Conservation (phyloP, 1,140 invertebrate genomes). For the Oscheius sp. region DNA sequence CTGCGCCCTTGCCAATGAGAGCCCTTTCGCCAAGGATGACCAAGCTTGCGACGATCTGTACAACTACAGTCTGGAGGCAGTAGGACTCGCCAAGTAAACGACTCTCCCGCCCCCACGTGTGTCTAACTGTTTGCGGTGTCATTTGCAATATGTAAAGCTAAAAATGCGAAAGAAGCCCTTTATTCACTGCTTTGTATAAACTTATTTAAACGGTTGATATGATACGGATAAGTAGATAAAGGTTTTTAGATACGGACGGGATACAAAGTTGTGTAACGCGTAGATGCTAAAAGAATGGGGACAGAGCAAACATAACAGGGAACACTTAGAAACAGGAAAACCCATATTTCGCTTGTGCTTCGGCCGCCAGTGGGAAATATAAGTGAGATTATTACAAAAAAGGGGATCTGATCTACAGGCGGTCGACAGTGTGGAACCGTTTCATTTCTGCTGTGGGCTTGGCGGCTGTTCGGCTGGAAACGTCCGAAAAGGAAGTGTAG, state of each 20-base stretch:
- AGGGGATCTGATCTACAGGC: neutral
- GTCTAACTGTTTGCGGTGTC: too few species aligned
- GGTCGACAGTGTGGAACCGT: conserved; percentile 10
- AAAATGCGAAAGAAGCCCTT: too few species aligned
- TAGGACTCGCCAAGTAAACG: conserved; percentile 22
- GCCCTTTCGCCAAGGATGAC: conserved; percentile 19
- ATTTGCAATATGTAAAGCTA: too few species aligned
- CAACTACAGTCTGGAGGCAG: conserved; percentile 22
- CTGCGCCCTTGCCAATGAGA: conserved; percentile 15
- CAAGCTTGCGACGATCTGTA: conserved; percentile 30
- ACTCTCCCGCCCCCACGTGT: too few species aligned
- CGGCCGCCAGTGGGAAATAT: neutral
- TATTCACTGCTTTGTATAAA: too few species aligned
- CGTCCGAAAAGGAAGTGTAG: conserved; percentile 2
- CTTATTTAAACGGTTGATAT: too few species aligned
- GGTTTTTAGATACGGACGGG: too few species aligned
- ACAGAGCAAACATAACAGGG: neutral
- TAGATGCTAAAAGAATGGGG: neutral
- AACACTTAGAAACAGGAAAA: neutral
- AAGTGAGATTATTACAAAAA: neutral
- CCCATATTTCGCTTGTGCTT: neutral
- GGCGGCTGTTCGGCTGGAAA: neutral
- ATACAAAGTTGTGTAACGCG: too few species aligned
- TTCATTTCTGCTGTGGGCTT: neutral
- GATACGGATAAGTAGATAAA: too few species aligned